Percentiles rank a stretch among this genome's conserved stretches.
phyloP scores from a whole-genome alignment of 2,888 invertebrate genomes.

The Chironomus riparius region DNA sequence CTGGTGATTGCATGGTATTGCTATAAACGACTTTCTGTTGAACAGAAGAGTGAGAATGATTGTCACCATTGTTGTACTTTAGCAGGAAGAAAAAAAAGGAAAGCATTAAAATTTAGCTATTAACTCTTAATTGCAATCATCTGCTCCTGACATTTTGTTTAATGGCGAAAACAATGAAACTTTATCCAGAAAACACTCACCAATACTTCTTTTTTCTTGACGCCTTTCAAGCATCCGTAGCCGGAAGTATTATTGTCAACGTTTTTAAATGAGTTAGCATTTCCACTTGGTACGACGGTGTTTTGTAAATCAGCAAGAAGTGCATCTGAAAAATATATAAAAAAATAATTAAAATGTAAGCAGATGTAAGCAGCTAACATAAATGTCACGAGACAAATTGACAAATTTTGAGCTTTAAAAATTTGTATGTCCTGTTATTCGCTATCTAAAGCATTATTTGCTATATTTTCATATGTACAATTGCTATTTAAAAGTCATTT shows the following conservation, averaged over 20 bases:
- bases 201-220: constrained; percentile 38
- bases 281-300: constrained; percentile 53
- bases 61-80: background rate
- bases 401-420: too few relatives aligned
- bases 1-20: constrained; percentile 38
- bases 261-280: background rate
- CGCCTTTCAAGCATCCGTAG: constrained; percentile 36
- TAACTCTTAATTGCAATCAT: background rate
- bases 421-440: too few relatives aligned
- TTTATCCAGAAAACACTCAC: constrained; percentile 34
- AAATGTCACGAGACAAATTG: too few relatives aligned
- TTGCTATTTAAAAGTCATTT: too few relatives aligned
- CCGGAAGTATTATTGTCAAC: constrained; percentile 28
- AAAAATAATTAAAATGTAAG: background rate
- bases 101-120: background rate
- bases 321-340: constrained; percentile 65
- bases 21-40: constrained; percentile 22
- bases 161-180: constrained; percentile 50
- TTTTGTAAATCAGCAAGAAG: constrained; percentile 92
- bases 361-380: too few relatives aligned
- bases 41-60: background rate
- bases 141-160: background rate
- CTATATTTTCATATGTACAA: too few relatives aligned
- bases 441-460: too few relatives aligned
- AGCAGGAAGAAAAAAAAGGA: background rate